Evolutionary conservation across 2,113 vertebrate species (phyloP), one percentile per base, ranked within the genome.

Genomic region (Cisticola juncidis): DNA sequence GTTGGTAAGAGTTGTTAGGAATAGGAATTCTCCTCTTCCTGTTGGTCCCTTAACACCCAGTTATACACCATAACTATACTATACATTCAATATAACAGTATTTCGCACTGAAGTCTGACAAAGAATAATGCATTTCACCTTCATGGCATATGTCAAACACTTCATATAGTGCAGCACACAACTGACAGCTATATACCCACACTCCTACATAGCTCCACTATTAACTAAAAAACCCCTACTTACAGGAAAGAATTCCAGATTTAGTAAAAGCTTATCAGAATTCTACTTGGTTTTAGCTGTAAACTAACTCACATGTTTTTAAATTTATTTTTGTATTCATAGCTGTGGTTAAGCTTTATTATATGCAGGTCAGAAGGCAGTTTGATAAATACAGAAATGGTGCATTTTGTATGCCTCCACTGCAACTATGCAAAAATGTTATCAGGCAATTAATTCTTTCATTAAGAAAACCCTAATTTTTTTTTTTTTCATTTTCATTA

Each of bases 381-480:
- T 62, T 86, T 87, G 70, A 93, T 94, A 92, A 94, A 94, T 70
- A 76, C 2, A 90, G 65, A 79, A 88, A 87, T 76, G 13, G 47
- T 73, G 64, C 15, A 85, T 81, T 96, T 85, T 91, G 51, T 81
- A 64, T 36, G 93, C 33, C 70, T 70, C 44, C 33, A 51, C 42
- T 74, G 73, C 48, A 85, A 44, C 38, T 85, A 48, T 51, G 38
- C 25, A 72, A 82, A 92, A 95, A 79, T 47, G 9, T 86, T 95
- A 97, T 95, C 94, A 95, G 85, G 77, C 84, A 95, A 97, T 96
- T 97, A 96, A 76, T 90, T 95, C 94, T 96, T 97, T 96, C 92
- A 92, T 96, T 95, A 97, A 66, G 58, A 60, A 53, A 22, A 29
- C 33, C 44, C 14, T 96, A 90, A 93, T 76, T 96, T 38, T 38